Evolutionary conservation across 2,797 vertebrate species (phyloP).

Genomic region (Sternotherus odoratus): DNA sequence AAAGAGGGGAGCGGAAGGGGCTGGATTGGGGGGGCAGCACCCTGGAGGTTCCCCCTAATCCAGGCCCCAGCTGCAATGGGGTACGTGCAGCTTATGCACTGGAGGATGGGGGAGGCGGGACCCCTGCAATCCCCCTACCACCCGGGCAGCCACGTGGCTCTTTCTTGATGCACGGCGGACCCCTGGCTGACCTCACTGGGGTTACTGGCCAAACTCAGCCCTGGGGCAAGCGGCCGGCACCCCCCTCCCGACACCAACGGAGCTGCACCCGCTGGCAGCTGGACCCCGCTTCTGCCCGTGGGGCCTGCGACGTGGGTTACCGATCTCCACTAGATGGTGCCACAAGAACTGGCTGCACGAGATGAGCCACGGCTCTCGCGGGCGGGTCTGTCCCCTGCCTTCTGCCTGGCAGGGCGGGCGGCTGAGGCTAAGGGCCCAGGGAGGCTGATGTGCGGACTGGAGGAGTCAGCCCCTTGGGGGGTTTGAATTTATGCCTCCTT

Average conservation of each 20-base stretch:
- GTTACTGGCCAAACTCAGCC: no score
- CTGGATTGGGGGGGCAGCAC: not conserved
- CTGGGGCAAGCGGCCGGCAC: not conserved
- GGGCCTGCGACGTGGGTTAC: not conserved
- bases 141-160: not conserved
- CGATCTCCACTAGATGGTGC: not conserved
- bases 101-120: no score
- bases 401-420: not conserved
- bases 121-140: not conserved
- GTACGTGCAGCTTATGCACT: not conserved
- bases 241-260: not conserved
- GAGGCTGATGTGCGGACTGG: not conserved
- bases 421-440: not conserved
- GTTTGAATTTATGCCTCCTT: not conserved
- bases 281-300: not conserved
- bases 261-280: not conserved
- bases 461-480: not conserved
- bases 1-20: not conserved
- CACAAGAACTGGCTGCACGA: not conserved
- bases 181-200: not conserved
- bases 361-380: no score
- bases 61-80: not conserved
- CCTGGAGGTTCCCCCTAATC: not conserved
- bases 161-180: not conserved
- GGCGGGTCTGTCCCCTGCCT: not conserved